These are phyloP conservation scores for Chionodraco myersi DNA, from an alignment of 2,113 vertebrate species.

Conservation along the genomic window DNA sequence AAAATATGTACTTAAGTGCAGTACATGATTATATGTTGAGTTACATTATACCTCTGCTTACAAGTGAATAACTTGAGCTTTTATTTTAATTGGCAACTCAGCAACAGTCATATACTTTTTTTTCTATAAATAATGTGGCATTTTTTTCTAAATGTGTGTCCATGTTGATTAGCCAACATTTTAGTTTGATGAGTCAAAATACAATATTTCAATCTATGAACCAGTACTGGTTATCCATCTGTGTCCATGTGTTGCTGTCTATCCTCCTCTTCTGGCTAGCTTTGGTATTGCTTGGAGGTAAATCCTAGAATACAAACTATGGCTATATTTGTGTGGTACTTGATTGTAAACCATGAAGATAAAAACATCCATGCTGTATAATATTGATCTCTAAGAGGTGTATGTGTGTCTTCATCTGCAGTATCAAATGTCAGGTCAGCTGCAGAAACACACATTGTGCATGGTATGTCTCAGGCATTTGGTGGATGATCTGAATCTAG, in stretches of 20 bases:
- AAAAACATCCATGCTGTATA: too few species aligned
- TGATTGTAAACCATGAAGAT: not conserved
- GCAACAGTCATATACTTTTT: too few species aligned
- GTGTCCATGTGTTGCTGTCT: constrained; percentile 40
- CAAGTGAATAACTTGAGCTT: not conserved
- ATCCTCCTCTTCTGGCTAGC: constrained; percentile 70
- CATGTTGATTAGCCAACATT: not conserved
- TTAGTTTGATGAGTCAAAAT: not conserved
- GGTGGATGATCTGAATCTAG: not conserved
- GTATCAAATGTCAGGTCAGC: not conserved
- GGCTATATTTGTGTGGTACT: not conserved
- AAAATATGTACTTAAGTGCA: not conserved
- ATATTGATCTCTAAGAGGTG: not conserved
- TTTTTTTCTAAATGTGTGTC: not conserved
- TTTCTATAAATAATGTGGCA: too few species aligned
- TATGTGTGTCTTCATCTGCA: not conserved
- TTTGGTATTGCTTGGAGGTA: constrained; percentile 6
- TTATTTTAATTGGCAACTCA: not conserved
- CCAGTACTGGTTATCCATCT: not conserved
- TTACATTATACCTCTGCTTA: not conserved
- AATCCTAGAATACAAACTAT: not conserved
- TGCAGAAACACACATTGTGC: not conserved
- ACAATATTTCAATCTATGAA: too few species aligned
- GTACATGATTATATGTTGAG: not conserved
- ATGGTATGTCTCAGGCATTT: not conserved